A percentile compares a stretch with the other conserved stretches of the same genome.
phyloP scores from a whole-genome alignment of 2,888 invertebrate genomes.

The Drosophila parthenogenetica region DNA sequence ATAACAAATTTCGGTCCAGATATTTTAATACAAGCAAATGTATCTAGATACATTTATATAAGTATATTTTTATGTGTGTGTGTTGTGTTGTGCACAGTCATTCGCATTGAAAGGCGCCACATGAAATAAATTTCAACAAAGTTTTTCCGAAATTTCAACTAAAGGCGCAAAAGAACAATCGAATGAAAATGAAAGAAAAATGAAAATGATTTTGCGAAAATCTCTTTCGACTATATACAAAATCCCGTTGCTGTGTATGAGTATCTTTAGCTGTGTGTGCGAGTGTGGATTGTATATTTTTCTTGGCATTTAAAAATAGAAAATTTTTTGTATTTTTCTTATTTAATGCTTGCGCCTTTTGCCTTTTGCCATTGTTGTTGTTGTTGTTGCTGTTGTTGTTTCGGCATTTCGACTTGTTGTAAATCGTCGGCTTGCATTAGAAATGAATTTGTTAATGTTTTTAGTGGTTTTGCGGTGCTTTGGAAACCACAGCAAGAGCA shows the following conservation, averaged over 20 bases:
- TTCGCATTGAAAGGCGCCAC: slow-evolving; percentile 49
- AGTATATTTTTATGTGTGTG: background rate
- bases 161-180: slow-evolving; percentile 51
- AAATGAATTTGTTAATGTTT: slow-evolving; percentile 81
- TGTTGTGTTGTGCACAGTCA: slow-evolving; percentile 26
- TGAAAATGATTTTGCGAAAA: slow-evolving; percentile 80
- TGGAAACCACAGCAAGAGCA: slow-evolving; percentile 63
- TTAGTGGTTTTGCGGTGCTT: slow-evolving; percentile 67
- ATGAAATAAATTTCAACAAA: slow-evolving; percentile 52
- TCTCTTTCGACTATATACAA: slow-evolving; percentile 55
- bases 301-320: slow-evolving; percentile 77
- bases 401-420: slow-evolving; percentile 73
- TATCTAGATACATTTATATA: background rate
- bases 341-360: slow-evolving; percentile 69
- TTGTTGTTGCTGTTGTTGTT: slow-evolving; percentile 41
- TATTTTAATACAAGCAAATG: slow-evolving; percentile 15
- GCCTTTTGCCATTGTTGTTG: slow-evolving; percentile 52
- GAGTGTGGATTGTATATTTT: slow-evolving; percentile 73
- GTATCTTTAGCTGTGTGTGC: slow-evolving; percentile 17
- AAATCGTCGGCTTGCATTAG: slow-evolving; percentile 82
- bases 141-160: slow-evolving; percentile 29
- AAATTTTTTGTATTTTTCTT: slow-evolving; percentile 70
- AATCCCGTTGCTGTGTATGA: slow-evolving; percentile 1
- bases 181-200: slow-evolving; percentile 58
- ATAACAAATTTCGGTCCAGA: slow-evolving; percentile 14